phyloP scores from a whole-genome alignment of 2,113 vertebrate species.

The Eulacestoma nigropectus region DNA sequence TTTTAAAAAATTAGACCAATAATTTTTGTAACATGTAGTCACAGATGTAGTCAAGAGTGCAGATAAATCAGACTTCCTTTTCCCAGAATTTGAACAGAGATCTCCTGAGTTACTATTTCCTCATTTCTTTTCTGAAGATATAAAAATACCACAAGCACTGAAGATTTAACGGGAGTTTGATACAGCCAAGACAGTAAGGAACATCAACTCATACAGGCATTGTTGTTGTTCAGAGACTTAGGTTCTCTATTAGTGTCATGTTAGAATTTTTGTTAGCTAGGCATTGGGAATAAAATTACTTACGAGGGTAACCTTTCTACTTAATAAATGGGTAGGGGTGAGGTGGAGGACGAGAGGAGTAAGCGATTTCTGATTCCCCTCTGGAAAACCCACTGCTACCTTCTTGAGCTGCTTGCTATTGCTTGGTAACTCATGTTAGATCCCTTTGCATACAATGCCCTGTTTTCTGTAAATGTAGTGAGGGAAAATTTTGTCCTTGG shows the following conservation, averaged over 20 bases:
- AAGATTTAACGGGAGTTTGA: neutral
- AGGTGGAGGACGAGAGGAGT: too few relatives aligned
- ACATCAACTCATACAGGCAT: neutral
- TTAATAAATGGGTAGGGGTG: neutral
- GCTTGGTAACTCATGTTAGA: neutral
- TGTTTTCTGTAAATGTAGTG: neutral
- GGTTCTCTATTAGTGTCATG: neutral
- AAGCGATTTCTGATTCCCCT: neutral
- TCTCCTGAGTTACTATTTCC: neutral
- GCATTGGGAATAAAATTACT: neutral
- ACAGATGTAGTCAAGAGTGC: neutral
- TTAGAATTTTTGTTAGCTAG: neutral
- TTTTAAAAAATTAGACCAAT: neutral
- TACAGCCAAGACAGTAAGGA: neutral
- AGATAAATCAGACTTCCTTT: neutral
- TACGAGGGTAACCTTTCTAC: neutral
- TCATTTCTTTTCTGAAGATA: neutral
- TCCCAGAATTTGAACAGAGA: neutral
- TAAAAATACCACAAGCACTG: neutral
- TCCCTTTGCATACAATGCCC: fast-evolving
- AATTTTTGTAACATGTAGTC: neutral
- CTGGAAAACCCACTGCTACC: neutral
- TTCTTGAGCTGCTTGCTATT: neutral
- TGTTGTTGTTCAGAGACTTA: neutral
- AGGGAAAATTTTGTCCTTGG: neutral